A percentile compares a stretch with the other conserved stretches of the same genome.
These are phyloP conservation scores for Eleginops maclovinus DNA, from an alignment of 2,113 vertebrate genomes.

Conservation along the genomic window DNA sequence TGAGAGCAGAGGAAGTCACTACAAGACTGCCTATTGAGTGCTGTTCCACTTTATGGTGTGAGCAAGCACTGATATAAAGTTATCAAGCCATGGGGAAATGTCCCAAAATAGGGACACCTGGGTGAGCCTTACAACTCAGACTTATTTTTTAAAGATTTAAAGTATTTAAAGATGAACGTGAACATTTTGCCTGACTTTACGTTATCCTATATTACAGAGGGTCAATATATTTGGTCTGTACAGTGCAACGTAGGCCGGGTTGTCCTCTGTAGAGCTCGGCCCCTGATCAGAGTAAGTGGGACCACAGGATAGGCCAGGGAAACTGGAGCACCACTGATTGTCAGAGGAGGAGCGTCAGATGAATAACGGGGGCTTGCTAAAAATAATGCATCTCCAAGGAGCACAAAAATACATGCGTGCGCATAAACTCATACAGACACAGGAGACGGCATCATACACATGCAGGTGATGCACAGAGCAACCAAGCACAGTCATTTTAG, in stretches of 20 bases:
- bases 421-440: slow-evolving; percentile 34
- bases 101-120: neutral
- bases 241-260: slow-evolving; percentile 19
- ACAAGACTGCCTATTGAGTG: neutral
- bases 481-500: neutral
- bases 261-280: slow-evolving; percentile 66
- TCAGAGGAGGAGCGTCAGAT: slow-evolving; percentile 66
- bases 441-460: slow-evolving; percentile 8
- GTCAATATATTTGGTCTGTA: slow-evolving; percentile 9
- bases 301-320: slow-evolving; percentile 81
- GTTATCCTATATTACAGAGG: neutral
- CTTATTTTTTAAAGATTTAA: neutral
- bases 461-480: slow-evolving; percentile 22
- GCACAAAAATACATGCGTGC: slow-evolving; percentile 81
- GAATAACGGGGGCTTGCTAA: slow-evolving; percentile 83
- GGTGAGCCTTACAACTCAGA: neutral
- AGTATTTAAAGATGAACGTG: neutral
- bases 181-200: neutral
- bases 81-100: slow-evolving; percentile 1
- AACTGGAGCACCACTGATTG: slow-evolving; percentile 84
- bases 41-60: slow-evolving; percentile 34
- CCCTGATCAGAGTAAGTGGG: slow-evolving; percentile 73
- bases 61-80: neutral
- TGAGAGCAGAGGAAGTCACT: neutral
- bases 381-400: slow-evolving; percentile 86